These are phyloP conservation scores for Tyrannus savana DNA, from an alignment of 2,113 vertebrate species.

Conservation along the genomic window DNA sequence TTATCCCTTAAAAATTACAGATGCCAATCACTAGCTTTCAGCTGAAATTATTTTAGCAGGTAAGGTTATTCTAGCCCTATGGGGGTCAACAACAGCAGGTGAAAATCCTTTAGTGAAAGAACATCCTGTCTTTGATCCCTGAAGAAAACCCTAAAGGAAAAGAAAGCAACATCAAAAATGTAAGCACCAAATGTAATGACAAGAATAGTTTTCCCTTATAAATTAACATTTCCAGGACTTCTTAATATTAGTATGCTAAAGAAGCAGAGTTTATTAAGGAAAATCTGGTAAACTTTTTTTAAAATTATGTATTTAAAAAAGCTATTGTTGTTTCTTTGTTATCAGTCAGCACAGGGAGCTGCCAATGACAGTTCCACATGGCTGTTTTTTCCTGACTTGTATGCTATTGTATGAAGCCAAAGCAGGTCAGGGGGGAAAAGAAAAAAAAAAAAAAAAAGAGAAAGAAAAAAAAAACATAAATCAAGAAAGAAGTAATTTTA, in stretches of 20 bases:
- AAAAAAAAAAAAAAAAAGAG: background rate
- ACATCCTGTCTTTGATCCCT: background rate
- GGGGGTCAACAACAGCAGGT: background rate
- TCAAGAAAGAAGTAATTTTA: background rate
- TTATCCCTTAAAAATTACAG: background rate
- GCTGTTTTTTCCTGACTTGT: background rate
- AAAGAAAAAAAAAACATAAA: background rate
- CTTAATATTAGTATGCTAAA: background rate
- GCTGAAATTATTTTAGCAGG: background rate
- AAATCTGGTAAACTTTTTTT: background rate
- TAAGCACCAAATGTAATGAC: background rate
- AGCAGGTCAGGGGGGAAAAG: background rate
- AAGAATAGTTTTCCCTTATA: background rate
- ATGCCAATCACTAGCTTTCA: background rate
- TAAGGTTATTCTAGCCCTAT: background rate
- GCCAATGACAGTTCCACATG: background rate
- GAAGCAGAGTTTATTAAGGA: background rate
- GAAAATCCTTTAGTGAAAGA: background rate
- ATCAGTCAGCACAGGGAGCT: background rate
- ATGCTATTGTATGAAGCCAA: background rate
- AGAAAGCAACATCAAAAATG: background rate
- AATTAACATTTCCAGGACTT: background rate
- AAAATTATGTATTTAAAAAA: background rate
- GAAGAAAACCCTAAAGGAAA: background rate
- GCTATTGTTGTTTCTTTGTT: background rate